These are phyloP conservation scores for Melanargia galathea DNA, from an alignment of 2,888 invertebrate species.

Conservation along the genomic window DNA sequence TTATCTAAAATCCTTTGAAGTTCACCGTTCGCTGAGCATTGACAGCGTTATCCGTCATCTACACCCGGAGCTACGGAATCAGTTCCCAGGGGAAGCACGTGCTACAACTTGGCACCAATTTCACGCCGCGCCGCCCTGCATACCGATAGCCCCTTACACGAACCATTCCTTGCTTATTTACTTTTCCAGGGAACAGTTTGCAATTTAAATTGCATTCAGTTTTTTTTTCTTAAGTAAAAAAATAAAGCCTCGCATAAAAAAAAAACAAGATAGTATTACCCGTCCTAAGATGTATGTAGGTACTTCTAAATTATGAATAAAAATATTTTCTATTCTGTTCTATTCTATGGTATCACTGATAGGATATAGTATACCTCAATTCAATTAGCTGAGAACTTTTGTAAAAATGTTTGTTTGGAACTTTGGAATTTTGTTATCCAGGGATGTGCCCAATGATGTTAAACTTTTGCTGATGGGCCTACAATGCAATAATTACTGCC, in stretches of 20 bases:
- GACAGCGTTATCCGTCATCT: conserved; percentile 38
- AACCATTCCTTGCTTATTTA: conserved; percentile 22
- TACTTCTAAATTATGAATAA: no score
- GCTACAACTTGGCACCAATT: conserved; percentile 39
- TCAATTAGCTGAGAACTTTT: no score
- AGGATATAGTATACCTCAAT: no score
- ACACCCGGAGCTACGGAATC: conserved; percentile 43
- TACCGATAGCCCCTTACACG: conserved; percentile 22
- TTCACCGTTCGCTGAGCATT: conserved; percentile 11
- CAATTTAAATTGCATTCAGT: conserved; percentile 12
- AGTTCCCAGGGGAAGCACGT: conserved; percentile 39
- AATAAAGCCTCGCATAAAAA: neutral
- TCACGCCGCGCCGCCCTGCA: conserved; percentile 32
- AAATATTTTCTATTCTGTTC: no score
- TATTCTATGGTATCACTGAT: no score
- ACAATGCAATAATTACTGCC: no score
- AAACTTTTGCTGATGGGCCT: no score
- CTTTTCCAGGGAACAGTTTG: conserved; percentile 22
- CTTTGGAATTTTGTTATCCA: no score
- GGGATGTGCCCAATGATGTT: no score
- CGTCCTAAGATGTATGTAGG: no score
- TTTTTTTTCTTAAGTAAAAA: neutral
- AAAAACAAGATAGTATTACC: neutral
- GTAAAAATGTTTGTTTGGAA: no score
- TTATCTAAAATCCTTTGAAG: conserved; percentile 9